Evolutionary conservation across 1,140 invertebrate genomes (phyloP).

Genomic region (Conus ventricosus): DNA sequence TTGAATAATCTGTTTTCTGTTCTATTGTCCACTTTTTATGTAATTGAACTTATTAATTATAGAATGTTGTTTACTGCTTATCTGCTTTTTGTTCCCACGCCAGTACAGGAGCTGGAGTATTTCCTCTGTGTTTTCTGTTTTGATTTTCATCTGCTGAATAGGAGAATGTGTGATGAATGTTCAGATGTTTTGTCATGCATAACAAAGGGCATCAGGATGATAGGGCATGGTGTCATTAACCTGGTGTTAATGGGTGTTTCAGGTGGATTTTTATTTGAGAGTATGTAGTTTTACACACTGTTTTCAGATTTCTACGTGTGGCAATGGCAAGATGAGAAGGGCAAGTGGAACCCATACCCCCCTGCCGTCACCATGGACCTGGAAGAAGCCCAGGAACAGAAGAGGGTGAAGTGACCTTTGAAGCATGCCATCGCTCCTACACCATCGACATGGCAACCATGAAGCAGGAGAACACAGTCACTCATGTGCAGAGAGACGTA

Average conservation of each 20-base stretch:
- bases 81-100: too few relatives aligned
- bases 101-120: too few relatives aligned
- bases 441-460: conserved; percentile 57
- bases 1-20: too few relatives aligned
- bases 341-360: conserved; percentile 61
- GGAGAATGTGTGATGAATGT: not conserved
- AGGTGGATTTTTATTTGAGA: not conserved
- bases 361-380: conserved; percentile 46
- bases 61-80: too few relatives aligned
- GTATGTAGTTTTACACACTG: not conserved
- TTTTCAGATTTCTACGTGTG: conserved; percentile 66
- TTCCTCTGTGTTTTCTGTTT: not conserved
- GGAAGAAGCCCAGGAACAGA: conserved; percentile 50
- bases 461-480: conserved; percentile 62
- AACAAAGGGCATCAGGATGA: too few relatives aligned
- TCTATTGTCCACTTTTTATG: too few relatives aligned
- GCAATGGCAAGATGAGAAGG: conserved; percentile 68
- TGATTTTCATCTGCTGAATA: not conserved
- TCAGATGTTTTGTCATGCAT: too few relatives aligned
- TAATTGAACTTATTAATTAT: too few relatives aligned
- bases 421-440: conserved; percentile 48
- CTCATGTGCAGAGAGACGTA: conserved; percentile 57
- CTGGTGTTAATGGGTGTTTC: too few relatives aligned
- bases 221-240: too few relatives aligned
- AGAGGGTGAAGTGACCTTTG: conserved; percentile 44